Evolutionary conservation across 2,797 vertebrate species (phyloP).

Genomic region (Urocyon cinereoargenteus): DNA sequence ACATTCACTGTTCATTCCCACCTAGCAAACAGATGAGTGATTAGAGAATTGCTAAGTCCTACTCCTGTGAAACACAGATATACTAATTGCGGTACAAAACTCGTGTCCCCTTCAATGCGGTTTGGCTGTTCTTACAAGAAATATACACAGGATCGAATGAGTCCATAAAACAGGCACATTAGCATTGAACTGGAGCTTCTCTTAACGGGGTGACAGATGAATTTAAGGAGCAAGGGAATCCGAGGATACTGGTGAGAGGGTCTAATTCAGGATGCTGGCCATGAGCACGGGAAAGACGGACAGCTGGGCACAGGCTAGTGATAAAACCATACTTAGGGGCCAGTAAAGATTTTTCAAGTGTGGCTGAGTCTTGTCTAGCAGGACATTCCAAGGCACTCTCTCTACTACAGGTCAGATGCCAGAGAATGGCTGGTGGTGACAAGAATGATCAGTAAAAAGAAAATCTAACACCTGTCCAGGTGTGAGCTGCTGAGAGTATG

Average conservation of each 20-base stretch:
- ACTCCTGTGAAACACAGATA: background rate
- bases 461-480: background rate
- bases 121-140: background rate
- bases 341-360: background rate
- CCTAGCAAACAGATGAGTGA: background rate
- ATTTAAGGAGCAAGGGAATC: background rate
- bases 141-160: background rate
- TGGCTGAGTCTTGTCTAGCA: background rate
- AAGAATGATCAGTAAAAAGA: background rate
- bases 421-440: background rate
- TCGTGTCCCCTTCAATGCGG: background rate
- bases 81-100: background rate
- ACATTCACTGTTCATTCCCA: background rate
- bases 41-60: background rate
- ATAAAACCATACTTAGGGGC: background rate
- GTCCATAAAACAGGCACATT: background rate
- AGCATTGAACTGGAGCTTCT: background rate
- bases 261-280: background rate
- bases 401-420: background rate
- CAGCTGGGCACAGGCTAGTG: background rate
- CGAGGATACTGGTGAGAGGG: background rate
- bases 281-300: background rate
- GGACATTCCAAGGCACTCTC: background rate
- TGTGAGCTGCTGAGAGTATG: background rate
- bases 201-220: background rate